These are phyloP conservation scores for Watsonalla binaria DNA, from an alignment of 2,888 invertebrate genomes.

Conservation along the genomic window DNA sequence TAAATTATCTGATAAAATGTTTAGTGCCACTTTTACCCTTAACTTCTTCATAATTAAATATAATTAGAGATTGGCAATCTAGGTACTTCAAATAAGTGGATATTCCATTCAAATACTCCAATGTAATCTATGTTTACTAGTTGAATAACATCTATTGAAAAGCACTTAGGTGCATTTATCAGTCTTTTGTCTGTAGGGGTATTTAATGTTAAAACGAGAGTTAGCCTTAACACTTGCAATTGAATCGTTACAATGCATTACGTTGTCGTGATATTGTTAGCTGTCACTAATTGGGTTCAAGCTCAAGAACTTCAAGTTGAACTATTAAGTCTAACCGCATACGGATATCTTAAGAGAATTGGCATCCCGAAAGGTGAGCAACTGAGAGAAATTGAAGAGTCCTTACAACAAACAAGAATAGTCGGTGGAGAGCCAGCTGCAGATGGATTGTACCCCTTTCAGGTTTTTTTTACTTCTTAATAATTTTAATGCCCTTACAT, in stretches of 20 bases:
- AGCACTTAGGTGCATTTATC: not conserved
- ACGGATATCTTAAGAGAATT: constrained; percentile 30
- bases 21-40: too few species aligned
- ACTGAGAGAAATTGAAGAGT: constrained; percentile 27
- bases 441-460: constrained; percentile 30
- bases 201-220: not conserved
- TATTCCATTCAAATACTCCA: not conserved
- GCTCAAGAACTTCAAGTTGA: constrained; percentile 6
- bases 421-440: constrained; percentile 35
- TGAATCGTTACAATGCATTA: not conserved
- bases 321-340: constrained; percentile 20
- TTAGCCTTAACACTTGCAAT: not conserved
- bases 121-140: constrained; percentile 13
- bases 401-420: constrained; percentile 24
- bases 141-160: not conserved
- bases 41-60: too few species aligned
- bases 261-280: constrained; percentile 15
- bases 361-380: constrained; percentile 32
- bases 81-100: not conserved
- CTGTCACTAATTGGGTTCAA: constrained; percentile 16
- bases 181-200: not conserved
- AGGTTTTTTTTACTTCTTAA: constrained; percentile 19
- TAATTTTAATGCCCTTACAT: not conserved
- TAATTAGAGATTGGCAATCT: not conserved
- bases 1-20: too few species aligned